Percentiles rank a stretch among this genome's conserved stretches.
phyloP scores from a whole-genome alignment of 2,888 invertebrate species.

The Pycnomerus fuliginosus region DNA sequence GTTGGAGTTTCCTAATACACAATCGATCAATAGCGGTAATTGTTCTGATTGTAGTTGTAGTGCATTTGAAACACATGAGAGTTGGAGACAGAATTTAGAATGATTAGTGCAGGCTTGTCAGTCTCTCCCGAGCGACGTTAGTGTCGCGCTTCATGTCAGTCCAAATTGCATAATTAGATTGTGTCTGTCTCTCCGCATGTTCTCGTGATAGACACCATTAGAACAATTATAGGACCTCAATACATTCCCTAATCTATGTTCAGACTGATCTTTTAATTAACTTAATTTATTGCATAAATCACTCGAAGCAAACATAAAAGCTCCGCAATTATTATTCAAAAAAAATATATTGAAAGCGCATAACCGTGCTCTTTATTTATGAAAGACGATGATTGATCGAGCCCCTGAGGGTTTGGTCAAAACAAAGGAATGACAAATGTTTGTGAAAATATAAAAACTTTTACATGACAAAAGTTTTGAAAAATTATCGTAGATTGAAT shows the following conservation, averaged over 20 bases:
- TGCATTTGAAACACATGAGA: slow-evolving; percentile 35
- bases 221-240: slow-evolving; percentile 43
- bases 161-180: slow-evolving; percentile 52
- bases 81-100: slow-evolving; percentile 31
- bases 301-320: too few species aligned
- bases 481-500: slow-evolving; percentile 51
- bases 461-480: slow-evolving; percentile 49
- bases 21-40: slow-evolving; percentile 37
- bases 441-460: slow-evolving; percentile 47
- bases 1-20: too few species aligned
- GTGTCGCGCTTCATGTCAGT: slow-evolving; percentile 42
- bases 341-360: too few species aligned
- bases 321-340: too few species aligned
- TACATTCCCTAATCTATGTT: slow-evolving; percentile 21
- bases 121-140: slow-evolving; percentile 44
- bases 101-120: slow-evolving; percentile 49
- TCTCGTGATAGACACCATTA: slow-evolving; percentile 47
- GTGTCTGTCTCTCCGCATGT: slow-evolving; percentile 45
- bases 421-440: slow-evolving; percentile 51
- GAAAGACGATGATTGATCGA: slow-evolving; percentile 44
- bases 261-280: slow-evolving; percentile 27
- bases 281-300: too few species aligned
- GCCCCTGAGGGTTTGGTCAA: slow-evolving; percentile 46
- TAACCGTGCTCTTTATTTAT: slow-evolving; percentile 18
- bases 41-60: slow-evolving; percentile 39